Evolutionary conservation across 2,113 vertebrate species (phyloP).

Genomic region (Machaerirhynchus nigripectus): DNA sequence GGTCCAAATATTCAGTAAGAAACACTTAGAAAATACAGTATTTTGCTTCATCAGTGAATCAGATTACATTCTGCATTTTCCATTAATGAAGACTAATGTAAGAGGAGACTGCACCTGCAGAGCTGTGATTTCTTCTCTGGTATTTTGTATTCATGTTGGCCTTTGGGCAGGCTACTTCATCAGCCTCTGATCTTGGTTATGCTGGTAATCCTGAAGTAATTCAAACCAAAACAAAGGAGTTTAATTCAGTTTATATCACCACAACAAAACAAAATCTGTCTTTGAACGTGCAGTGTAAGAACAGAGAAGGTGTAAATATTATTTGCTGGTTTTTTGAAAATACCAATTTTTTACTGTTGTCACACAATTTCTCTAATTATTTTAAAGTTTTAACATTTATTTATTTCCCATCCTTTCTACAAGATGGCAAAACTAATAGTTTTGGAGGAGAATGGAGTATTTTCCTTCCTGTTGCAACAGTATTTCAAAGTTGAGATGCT

Average conservation of each 20-base stretch:
- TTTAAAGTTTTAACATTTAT: neutral
- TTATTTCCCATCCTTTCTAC: neutral
- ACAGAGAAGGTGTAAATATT: neutral
- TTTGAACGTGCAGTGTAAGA: neutral
- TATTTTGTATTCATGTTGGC: neutral
- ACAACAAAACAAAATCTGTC: neutral
- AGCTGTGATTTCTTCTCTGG: neutral
- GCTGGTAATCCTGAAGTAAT: neutral
- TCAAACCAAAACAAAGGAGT: neutral
- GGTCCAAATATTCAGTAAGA: neutral
- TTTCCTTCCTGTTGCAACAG: neutral
- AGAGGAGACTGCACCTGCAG: neutral
- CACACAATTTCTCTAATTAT: neutral
- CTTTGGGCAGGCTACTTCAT: neutral
- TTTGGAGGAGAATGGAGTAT: neutral
- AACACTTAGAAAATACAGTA: neutral
- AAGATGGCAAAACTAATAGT: neutral
- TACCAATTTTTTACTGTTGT: neutral
- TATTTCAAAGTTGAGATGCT: neutral
- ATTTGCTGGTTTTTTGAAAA: neutral
- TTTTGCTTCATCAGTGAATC: neutral
- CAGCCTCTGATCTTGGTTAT: neutral
- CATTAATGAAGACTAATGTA: neutral
- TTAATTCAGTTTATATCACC: neutral
- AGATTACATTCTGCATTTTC: neutral